Evolutionary conservation across 2,888 invertebrate species (phyloP).

Genomic region (Bugula neritina): DNA sequence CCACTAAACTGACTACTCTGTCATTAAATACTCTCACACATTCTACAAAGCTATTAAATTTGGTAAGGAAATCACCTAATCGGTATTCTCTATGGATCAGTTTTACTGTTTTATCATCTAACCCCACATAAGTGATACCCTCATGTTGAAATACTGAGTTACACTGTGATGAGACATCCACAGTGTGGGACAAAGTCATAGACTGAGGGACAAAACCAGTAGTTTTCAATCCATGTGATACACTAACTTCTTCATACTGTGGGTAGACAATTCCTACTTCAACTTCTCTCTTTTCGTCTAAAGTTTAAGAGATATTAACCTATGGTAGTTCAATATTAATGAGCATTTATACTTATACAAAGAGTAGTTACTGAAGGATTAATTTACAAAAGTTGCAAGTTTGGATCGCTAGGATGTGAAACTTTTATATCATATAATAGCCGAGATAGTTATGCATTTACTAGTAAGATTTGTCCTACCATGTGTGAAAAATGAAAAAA

Average conservation of each 20-base stretch:
- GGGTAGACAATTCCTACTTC: neutral
- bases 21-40: neutral
- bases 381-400: no score
- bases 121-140: neutral
- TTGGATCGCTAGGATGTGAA: no score
- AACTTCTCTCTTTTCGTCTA: neutral
- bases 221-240: neutral
- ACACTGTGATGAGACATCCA: neutral
- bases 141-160: neutral
- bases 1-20: neutral
- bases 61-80: neutral
- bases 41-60: neutral
- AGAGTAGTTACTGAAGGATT: no score
- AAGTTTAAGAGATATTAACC: neutral
- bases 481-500: no score
- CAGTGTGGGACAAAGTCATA: neutral
- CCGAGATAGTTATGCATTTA: no score
- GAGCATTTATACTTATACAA: no score
- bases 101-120: neutral
- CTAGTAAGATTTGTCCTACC: no score
- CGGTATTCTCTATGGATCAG: neutral
- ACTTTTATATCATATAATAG: no score
- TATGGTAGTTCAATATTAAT: no score
- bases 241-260: neutral
- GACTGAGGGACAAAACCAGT: neutral